phyloP scores from a whole-genome alignment of 1,140 invertebrate species.

The Danaus plexippus region DNA sequence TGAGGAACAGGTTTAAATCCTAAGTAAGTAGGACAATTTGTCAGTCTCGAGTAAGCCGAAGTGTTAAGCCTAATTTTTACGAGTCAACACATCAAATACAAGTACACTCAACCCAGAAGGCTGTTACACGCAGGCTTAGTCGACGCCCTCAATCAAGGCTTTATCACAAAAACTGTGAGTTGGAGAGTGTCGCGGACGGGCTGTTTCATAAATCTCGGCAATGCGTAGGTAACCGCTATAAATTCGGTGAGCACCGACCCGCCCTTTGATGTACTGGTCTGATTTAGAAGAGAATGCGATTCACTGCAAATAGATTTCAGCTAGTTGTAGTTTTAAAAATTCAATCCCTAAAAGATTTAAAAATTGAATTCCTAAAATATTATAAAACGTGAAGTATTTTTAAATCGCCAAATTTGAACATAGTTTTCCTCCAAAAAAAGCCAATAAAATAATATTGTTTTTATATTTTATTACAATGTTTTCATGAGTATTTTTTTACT shows the following conservation, averaged over 20 bases:
- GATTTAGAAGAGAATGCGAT: slow-evolving; percentile 11
- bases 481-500: too few relatives aligned
- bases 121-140: slow-evolving; percentile 17
- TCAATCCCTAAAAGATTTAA: too few relatives aligned
- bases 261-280: slow-evolving; percentile 10
- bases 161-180: slow-evolving; percentile 43
- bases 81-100: too few relatives aligned
- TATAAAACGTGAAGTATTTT: too few relatives aligned
- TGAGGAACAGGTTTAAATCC: too few relatives aligned
- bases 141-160: slow-evolving; percentile 28
- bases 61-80: too few relatives aligned
- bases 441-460: too few relatives aligned
- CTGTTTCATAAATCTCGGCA: slow-evolving; percentile 48
- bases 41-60: slow-evolving; percentile 2
- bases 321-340: too few relatives aligned
- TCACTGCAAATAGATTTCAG: neutral
- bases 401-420: too few relatives aligned
- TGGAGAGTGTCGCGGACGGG: slow-evolving; percentile 32
- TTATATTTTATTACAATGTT: too few relatives aligned
- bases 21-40: neutral
- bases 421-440: too few relatives aligned
- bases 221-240: slow-evolving; percentile 53
- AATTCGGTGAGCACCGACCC: slow-evolving; percentile 32
- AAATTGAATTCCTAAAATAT: too few relatives aligned
- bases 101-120: neutral